Conservation (phyloP, 2,113 vertebrate species). For the Phylloscopus trochiloides region DNA sequence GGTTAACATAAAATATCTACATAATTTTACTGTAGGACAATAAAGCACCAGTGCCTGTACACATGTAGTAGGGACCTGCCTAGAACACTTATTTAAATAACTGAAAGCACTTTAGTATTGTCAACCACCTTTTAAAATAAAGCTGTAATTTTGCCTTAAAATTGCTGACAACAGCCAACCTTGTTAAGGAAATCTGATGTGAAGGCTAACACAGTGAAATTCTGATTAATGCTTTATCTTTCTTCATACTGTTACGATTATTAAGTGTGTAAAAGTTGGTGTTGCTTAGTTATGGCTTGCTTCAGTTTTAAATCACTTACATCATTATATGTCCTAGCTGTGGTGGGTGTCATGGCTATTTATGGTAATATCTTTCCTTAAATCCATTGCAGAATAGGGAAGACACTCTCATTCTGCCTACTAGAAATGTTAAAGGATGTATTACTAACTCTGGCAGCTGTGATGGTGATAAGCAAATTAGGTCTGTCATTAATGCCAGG, state of each 20-base stretch:
- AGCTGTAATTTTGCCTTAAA: not conserved
- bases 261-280: slow-evolving; percentile 5
- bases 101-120: not conserved
- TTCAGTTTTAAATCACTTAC: slow-evolving; percentile 13
- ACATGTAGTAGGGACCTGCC: not conserved
- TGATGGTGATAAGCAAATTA: slow-evolving; percentile 37
- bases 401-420: slow-evolving; percentile 2
- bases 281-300: not conserved
- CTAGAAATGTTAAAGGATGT: not conserved
- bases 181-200: not conserved
- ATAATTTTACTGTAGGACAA: not conserved
- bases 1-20: not conserved
- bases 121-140: not conserved
- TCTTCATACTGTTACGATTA: not conserved
- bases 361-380: slow-evolving; percentile 10
- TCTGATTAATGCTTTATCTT: not conserved
- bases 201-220: not conserved
- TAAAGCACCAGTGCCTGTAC: not conserved
- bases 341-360: not conserved
- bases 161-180: not conserved
- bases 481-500: slow-evolving; percentile 19
- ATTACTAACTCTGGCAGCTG: slow-evolving; percentile 24
- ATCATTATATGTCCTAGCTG: not conserved
- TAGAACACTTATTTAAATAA: not conserved
- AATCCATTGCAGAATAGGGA: not conserved